Evolutionary conservation across 2,888 invertebrate genomes (phyloP), one percentile per base, ranked within the genome.

Genomic region (Tricholauxania praeusta): DNA sequence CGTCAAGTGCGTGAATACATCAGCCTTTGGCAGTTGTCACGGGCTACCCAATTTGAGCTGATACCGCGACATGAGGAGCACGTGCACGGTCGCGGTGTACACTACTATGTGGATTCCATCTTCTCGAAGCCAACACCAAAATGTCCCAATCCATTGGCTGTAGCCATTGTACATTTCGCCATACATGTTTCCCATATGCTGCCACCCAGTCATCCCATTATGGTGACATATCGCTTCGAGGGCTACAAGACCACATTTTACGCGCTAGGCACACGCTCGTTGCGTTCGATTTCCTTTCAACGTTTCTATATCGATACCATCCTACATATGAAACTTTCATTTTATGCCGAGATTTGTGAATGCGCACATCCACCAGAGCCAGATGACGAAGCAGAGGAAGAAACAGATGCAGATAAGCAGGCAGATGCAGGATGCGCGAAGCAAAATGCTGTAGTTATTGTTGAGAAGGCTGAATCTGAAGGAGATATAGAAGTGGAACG

Each of bases 141-240:
- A 19, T 85, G 85, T 53, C 86, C 85, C 3, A 86, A 86, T 76
- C 85, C 85, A 0, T 69, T 84, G 74, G 83, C 84, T 7, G 83
- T 85, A 39, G 85, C 86, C 53, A 83, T 81, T 71, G 85, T 84
- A n/a, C 82, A 82, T n/a, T 86, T 85, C 66, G 76, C 81, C 47
- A 74, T 85, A 8, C 78, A 81, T 28, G 80, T 85, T 6, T 82
- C 82, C 3, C 72, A 70, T 6, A 22, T 82, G 8, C 7, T 83
- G 74, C 81, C 80, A 10, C 68, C 49, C 8, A 72, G 78, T 72
- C 82, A 82, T 75, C 83, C 85, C 0, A 78, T 86, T 1, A 85
- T 81, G 82, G 78, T 85, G 12, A 84, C 81, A 10, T 86, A 86
- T 68, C 82, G 81, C 28, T 86, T 86, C 68, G 86, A 86, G 73